Conservation (phyloP, 2,113 vertebrate species). For the Lagopus muta region DNA sequence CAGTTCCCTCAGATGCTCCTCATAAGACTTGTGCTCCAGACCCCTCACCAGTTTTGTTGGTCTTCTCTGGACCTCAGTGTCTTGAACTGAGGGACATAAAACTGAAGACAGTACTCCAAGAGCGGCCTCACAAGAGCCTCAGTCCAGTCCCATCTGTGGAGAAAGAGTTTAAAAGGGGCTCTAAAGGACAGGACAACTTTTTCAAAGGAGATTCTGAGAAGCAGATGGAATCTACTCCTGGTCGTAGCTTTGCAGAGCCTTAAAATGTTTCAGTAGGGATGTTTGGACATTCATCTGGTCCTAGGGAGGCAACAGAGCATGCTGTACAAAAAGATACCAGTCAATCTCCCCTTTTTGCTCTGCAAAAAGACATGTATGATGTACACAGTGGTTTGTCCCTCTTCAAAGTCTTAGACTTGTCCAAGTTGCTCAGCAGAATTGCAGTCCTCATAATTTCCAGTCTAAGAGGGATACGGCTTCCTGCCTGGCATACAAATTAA, state of each 20-base stretch:
- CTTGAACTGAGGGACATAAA: too few relatives aligned
- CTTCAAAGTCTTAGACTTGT: background rate
- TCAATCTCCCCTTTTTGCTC: rapidly evolving
- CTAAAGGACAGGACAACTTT: background rate
- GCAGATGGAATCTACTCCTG: background rate
- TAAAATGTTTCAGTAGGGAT: background rate
- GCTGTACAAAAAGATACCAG: background rate
- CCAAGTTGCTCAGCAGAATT: background rate
- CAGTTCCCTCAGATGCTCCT: too few relatives aligned
- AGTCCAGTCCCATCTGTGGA: background rate
- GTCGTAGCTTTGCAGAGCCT: background rate
- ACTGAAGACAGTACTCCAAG: too few relatives aligned
- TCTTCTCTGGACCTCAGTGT: too few relatives aligned
- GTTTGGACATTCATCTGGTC: background rate
- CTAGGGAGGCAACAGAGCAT: background rate
- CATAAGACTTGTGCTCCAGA: too few relatives aligned
- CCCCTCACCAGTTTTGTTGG: too few relatives aligned
- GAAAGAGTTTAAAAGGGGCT: background rate
- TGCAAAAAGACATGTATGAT: background rate
- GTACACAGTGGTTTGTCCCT: background rate
- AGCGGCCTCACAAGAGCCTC: too few relatives aligned
- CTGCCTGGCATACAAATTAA: background rate
- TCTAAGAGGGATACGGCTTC: background rate
- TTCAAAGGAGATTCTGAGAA: background rate
- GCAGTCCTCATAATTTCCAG: background rate